Conservation (phyloP, 2,888 invertebrate genomes). For the Chrysolina americana region DNA sequence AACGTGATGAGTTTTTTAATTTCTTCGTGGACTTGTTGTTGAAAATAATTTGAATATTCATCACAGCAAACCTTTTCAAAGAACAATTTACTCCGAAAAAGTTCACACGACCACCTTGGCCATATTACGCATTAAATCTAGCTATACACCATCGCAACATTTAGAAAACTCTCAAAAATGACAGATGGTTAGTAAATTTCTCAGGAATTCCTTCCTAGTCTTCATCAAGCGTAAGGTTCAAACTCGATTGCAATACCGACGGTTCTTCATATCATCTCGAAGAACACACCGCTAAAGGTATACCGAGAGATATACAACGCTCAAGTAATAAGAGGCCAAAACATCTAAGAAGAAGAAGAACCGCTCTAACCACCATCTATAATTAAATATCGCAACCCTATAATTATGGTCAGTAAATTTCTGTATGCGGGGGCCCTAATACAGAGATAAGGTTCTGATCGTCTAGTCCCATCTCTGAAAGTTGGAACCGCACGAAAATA, state of each 20-base stretch:
- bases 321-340: constrained; percentile 29
- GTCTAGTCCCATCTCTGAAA: constrained; percentile 67
- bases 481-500: constrained; percentile 63
- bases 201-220: not conserved
- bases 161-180: constrained; percentile 13
- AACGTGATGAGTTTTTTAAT: not conserved
- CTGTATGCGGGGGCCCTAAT: constrained; percentile 72
- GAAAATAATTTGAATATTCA: constrained; percentile 6
- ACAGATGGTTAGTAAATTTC: not conserved
- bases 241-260: not conserved
- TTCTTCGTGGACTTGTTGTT: not conserved
- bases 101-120: constrained; percentile 36
- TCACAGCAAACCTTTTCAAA: constrained; percentile 16
- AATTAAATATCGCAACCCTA: constrained; percentile 87
- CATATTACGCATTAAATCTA: constrained; percentile 29
- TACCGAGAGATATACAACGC: constrained; percentile 16
- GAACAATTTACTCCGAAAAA: constrained; percentile 28
- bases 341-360: constrained; percentile 37
- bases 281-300: not conserved
- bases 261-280: not conserved
- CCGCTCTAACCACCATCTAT: constrained; percentile 73
- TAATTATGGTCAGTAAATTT: constrained; percentile 90
- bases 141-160: constrained; percentile 8
- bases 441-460: constrained; percentile 70
- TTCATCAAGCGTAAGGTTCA: not conserved